These are phyloP conservation scores for Chloroceryle amazona DNA, from an alignment of 2,797 vertebrate species.

Conservation along the genomic window DNA sequence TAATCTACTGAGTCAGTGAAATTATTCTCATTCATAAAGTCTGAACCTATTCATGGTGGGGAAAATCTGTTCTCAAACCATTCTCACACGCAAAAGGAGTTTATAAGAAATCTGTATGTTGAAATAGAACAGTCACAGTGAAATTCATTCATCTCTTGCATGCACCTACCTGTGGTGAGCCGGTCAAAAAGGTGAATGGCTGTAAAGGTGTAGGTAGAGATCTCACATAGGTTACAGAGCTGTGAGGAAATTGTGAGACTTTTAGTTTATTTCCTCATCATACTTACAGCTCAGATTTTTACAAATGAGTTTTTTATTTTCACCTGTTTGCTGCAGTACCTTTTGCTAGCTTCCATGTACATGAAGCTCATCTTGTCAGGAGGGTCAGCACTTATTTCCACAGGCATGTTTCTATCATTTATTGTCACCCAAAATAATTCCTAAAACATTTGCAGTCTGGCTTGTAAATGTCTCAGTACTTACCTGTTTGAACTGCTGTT, in stretches of 20 bases:
- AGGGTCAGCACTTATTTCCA: not conserved
- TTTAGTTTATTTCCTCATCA: not conserved
- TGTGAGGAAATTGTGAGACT: not conserved
- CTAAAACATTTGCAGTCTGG: not conserved
- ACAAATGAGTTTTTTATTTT: not conserved
- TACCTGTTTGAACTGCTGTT: not conserved
- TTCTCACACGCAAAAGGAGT: not conserved
- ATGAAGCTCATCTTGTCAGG: not conserved
- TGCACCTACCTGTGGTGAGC: not conserved
- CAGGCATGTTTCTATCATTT: not conserved
- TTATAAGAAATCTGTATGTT: not conserved
- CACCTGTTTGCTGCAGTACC: not conserved
- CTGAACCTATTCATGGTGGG: not conserved
- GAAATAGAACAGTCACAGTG: not conserved
- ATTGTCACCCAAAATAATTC: not conserved
- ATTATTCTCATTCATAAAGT: not conserved
- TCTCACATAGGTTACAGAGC: not conserved
- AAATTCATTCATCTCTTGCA: not conserved
- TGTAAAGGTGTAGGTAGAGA: not conserved
- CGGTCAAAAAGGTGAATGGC: not conserved
- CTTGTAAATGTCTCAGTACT: not conserved
- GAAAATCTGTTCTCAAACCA: not conserved
- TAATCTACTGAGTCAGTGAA: not conserved
- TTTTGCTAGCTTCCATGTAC: accelerated
- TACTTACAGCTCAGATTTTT: not conserved